Evolutionary conservation across 1,140 invertebrate genomes (phyloP), one percentile per base, ranked within the genome.

Genomic region (Piezodorus guildinii): DNA sequence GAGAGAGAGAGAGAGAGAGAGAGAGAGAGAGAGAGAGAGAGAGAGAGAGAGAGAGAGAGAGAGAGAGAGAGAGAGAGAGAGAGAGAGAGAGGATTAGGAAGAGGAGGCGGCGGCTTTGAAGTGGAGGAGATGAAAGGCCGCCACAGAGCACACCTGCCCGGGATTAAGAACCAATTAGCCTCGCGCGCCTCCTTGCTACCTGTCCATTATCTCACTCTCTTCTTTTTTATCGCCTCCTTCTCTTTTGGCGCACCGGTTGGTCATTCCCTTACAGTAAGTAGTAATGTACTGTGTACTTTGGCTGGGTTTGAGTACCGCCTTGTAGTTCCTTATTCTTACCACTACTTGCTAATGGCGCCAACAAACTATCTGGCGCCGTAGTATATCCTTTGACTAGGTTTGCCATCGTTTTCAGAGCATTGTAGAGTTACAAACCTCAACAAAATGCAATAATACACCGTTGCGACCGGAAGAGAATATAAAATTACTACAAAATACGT

Each of bases 1-100:
- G 59, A 21, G 39, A 30, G 21, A 60, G 60, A 3, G 8, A 19
- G 60, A 27, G 60, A 17, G 4, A 19, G 21, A 8, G 8, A 8
- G 3, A 52, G 21, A n/a, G n/a, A n/a, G n/a, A n/a, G n/a, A n/a
- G 23, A 60, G 59, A 21, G 39, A 30, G 21, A 60, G 60, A 3
- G 8, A 19, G 60, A 27, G 60, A 17, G 4, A 19, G 21, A 8
- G 8, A 8, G 3, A 52, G 21, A n/a, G n/a, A n/a, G n/a, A n/a
- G n/a, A 60, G 59, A 21, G 39, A 30, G 21, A 60, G 60, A 3
- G 8, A 19, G 23, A 60, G 59, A 21, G 39, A 30, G 21, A 60
- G 60, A 3, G 8, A 19, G 60, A 27, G 60, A 17, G 4, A 19
- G 21, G 27, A 30, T 19, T 21, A 52, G 21, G n/a, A 2, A 4